Percentiles rank a stretch among this genome's conserved stretches.
Conservation (phyloP, 2,113 vertebrate genomes). For the Sturnus vulgaris region DNA sequence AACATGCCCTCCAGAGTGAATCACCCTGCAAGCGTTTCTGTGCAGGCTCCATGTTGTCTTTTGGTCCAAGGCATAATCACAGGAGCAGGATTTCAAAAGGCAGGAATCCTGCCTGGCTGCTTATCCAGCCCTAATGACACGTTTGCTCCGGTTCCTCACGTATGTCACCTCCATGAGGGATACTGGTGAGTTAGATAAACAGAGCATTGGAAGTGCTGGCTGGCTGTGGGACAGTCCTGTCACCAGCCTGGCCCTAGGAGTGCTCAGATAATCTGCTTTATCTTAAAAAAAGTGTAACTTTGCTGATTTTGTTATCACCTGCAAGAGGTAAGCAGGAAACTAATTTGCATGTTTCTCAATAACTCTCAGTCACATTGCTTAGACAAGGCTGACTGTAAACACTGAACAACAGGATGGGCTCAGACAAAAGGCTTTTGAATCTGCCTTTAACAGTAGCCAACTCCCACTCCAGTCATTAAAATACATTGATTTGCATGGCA, state of each 20-base stretch:
- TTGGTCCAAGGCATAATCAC: constrained; percentile 18
- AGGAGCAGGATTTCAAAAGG: constrained; percentile 34
- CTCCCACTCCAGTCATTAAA: neutral
- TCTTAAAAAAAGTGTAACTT: neutral
- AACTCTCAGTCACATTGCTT: neutral
- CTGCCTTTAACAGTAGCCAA: neutral
- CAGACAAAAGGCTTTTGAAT: neutral
- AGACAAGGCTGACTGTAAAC: neutral
- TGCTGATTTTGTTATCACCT: neutral
- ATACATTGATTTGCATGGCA: neutral
- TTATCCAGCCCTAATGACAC: constrained; percentile 13
- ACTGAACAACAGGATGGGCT: neutral
- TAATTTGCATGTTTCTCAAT: neutral
- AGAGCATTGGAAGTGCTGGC: neutral
- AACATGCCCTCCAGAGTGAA: constrained; percentile 17
- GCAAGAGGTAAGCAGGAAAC: neutral
- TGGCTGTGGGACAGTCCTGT: neutral
- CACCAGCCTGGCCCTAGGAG: neutral
- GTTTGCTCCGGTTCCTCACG: neutral
- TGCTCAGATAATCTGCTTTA: fast-evolving
- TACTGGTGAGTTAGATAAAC: neutral
- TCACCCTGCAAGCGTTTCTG: neutral
- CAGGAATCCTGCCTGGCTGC: constrained; percentile 48
- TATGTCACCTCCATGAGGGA: neutral
- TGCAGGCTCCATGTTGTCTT: constrained; percentile 44